These are phyloP conservation scores for Spodoptera picta DNA, from an alignment of 2,888 invertebrate species.

Conservation along the genomic window DNA sequence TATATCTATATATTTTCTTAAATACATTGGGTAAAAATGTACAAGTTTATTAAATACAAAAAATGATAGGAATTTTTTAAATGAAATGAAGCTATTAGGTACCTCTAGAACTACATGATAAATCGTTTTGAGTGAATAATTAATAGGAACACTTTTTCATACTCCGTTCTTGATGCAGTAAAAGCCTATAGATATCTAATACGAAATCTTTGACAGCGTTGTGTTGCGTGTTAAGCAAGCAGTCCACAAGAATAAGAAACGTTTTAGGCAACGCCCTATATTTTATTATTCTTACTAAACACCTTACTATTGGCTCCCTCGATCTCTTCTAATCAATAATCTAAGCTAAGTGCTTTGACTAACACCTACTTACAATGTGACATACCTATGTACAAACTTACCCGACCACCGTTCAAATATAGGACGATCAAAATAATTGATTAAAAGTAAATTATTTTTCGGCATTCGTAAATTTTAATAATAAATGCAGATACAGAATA, in stretches of 20 bases:
- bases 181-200: conserved; percentile 2
- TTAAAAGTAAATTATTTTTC: too few species aligned
- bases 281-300: conserved; percentile 8
- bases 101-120: too few species aligned
- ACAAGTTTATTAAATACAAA: too few species aligned
- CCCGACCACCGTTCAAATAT: too few species aligned
- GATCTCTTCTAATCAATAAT: not conserved
- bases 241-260: conserved; percentile 14
- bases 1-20: too few species aligned
- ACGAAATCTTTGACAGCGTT: conserved; percentile 13
- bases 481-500: too few species aligned
- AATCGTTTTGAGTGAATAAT: too few species aligned
- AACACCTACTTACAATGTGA: not conserved
- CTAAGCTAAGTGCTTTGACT: not conserved
- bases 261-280: conserved; percentile 47
- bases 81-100: too few species aligned
- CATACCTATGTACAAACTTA: too few species aligned
- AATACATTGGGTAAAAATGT: too few species aligned
- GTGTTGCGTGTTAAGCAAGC: conserved; percentile 17
- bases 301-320: not conserved
- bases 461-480: not conserved
- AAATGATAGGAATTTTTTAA: too few species aligned
- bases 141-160: not conserved
- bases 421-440: too few species aligned
- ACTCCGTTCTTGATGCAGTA: conserved; percentile 11